These are phyloP conservation scores for Aplodontia rufa DNA, from an alignment of 2,113 vertebrate genomes.

Conservation along the genomic window DNA sequence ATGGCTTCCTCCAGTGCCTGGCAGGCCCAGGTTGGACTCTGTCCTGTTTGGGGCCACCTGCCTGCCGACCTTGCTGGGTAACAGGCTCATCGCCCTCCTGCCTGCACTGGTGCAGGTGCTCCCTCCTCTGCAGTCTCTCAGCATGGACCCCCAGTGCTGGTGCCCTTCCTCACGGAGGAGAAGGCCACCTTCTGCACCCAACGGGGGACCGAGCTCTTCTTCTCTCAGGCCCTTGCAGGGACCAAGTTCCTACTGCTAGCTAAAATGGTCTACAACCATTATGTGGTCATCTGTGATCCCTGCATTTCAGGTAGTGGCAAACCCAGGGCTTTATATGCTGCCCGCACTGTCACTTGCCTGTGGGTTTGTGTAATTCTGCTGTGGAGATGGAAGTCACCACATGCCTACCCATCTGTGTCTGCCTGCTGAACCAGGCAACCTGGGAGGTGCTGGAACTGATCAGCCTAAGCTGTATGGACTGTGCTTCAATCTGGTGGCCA, in stretches of 20 bases:
- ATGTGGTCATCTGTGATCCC: slow-evolving; percentile 30
- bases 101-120: slow-evolving; percentile 75
- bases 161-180: slow-evolving; percentile 51
- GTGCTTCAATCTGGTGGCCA: slow-evolving; percentile 55
- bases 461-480: slow-evolving; percentile 62
- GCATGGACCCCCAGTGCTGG: slow-evolving; percentile 74
- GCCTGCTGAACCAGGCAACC: slow-evolving; percentile 1
- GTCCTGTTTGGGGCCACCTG: slow-evolving; percentile 50
- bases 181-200: slow-evolving; percentile 71
- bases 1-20: slow-evolving; percentile 62
- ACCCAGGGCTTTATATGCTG: not conserved
- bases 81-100: slow-evolving; percentile 55
- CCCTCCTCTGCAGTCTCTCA: slow-evolving; percentile 77
- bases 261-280: slow-evolving; percentile 59
- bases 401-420: slow-evolving; percentile 71
- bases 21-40: slow-evolving; percentile 57
- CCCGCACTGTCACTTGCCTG: slow-evolving; percentile 40
- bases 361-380: slow-evolving; percentile 22
- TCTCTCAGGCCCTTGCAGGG: slow-evolving; percentile 39
- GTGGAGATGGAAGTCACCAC: slow-evolving; percentile 65
- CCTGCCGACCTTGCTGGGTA: slow-evolving; percentile 65
- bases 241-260: slow-evolving; percentile 50
- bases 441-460: slow-evolving; percentile 60
- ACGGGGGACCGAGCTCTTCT: slow-evolving; percentile 76
- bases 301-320: slow-evolving; percentile 15